phyloP scores from a whole-genome alignment of 2,113 vertebrate species.

The Camelus bactrianus region DNA sequence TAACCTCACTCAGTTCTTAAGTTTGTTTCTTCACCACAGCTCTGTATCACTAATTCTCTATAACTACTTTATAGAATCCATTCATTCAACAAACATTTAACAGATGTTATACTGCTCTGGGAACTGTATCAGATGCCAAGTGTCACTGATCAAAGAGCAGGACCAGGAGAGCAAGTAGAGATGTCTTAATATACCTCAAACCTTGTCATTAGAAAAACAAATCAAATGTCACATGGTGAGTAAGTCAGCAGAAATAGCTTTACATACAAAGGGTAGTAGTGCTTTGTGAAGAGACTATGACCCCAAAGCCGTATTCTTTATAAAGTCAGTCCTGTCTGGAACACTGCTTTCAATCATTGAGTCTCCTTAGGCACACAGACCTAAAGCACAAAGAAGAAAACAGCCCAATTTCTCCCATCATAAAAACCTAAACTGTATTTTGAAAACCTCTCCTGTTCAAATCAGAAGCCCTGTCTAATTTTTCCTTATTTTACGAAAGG shows the following conservation, averaged over 20 bases:
- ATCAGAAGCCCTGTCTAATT: neutral
- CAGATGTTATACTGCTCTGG: neutral
- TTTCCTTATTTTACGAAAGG: neutral
- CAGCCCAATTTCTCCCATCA: neutral
- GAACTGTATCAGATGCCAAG: neutral
- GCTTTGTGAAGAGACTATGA: neutral
- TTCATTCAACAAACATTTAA: neutral
- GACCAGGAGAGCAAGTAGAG: neutral
- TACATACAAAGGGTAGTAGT: neutral
- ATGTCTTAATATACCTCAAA: neutral
- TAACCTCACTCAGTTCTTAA: neutral
- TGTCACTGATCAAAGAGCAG: neutral
- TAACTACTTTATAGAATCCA: neutral
- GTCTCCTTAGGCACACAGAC: neutral
- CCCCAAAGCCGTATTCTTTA: neutral
- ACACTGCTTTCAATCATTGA: neutral
- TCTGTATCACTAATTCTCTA: neutral
- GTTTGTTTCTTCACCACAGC: neutral
- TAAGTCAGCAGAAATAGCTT: neutral
- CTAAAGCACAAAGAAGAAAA: neutral
- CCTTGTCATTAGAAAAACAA: neutral
- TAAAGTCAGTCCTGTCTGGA: neutral
- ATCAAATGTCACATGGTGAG: neutral
- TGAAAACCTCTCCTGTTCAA: neutral
- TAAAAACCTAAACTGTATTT: neutral